Percentiles rank a stretch among this genome's conserved stretches.
phyloP scores from a whole-genome alignment of 2,797 vertebrate species.

The Sandelia bainsii region DNA sequence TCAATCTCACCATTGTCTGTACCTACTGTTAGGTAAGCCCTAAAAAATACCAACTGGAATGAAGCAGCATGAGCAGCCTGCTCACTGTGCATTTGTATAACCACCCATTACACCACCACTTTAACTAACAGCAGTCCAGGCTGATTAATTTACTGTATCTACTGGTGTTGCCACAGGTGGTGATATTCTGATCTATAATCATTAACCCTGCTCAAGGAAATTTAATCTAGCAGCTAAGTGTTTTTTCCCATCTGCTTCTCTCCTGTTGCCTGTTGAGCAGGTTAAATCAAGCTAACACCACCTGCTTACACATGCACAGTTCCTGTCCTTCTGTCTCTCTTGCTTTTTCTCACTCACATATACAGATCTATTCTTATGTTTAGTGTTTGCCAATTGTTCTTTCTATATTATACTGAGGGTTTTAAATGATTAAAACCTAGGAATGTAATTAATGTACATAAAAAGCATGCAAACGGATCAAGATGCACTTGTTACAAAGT shows the following conservation, averaged over 20 bases:
- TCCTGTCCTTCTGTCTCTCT: background rate
- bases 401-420: background rate
- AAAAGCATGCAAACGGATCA: background rate
- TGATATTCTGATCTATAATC: conserved; percentile 63
- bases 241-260: conserved; percentile 60
- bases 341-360: background rate
- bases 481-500: background rate
- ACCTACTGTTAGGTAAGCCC: background rate
- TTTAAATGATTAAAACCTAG: background rate
- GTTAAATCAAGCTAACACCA: conserved; percentile 42
- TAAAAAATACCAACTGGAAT: conserved; percentile 23
- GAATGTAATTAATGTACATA: background rate
- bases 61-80: conserved; percentile 1
- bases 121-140: conserved; percentile 27
- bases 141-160: conserved; percentile 59
- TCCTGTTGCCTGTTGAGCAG: conserved; percentile 33
- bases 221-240: conserved; percentile 63
- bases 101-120: conserved; percentile 1
- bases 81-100: conserved; percentile 24
- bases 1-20: background rate
- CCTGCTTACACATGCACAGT: background rate
- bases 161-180: conserved; percentile 37
- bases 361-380: background rate
- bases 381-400: background rate
- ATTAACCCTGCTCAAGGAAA: conserved; percentile 54